These are phyloP conservation scores for Erythrocercus mccallii DNA, from an alignment of 2,113 vertebrate genomes.

Conservation along the genomic window DNA sequence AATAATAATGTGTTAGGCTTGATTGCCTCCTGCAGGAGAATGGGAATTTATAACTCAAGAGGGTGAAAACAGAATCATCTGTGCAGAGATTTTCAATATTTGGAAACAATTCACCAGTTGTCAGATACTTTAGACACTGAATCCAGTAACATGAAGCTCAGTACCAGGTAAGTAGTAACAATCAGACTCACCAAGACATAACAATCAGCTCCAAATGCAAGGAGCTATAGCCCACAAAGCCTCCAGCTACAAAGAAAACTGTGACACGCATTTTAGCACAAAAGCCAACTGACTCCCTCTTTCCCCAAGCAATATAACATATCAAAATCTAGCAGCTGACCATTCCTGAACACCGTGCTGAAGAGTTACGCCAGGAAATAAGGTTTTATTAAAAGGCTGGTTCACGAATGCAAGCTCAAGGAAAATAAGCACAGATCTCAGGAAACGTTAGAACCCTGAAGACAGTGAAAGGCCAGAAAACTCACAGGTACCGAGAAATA, in stretches of 20 bases:
- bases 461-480: background rate
- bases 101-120: background rate
- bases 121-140: background rate
- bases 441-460: accelerated
- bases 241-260: background rate
- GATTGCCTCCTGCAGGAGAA: background rate
- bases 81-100: background rate
- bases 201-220: background rate
- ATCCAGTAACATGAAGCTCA: background rate
- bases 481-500: background rate
- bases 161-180: background rate
- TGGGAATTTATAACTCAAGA: background rate
- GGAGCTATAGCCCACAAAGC: background rate
- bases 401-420: background rate
- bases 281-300: background rate
- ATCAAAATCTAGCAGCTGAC: background rate
- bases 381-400: background rate
- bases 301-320: background rate
- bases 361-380: background rate
- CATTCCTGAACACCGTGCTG: accelerated
- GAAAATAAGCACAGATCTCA: background rate
- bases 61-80: background rate
- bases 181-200: background rate
- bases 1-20: background rate
- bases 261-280: no score